Percentiles rank a stretch among this genome's conserved stretches.
phyloP scores from a whole-genome alignment of 2,113 vertebrate species.

The Prochilodus magdalenae region DNA sequence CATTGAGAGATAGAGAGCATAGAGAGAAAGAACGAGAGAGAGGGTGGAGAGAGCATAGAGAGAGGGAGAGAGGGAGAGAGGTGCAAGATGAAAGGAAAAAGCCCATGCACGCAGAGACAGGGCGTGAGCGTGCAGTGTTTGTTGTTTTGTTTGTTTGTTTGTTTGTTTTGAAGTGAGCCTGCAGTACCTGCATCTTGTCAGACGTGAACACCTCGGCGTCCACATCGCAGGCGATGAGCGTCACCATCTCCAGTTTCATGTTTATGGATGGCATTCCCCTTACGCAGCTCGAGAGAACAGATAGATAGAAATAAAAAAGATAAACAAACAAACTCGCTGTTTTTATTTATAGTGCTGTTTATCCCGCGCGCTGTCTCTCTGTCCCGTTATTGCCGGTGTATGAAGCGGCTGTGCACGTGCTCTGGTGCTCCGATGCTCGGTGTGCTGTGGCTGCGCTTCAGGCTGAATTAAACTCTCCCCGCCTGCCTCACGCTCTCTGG shows the following conservation, averaged over 20 bases:
- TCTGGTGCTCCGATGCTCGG: too few species aligned
- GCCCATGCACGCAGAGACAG: slow-evolving; percentile 19
- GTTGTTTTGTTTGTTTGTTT: not conserved
- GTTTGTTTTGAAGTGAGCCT: not conserved
- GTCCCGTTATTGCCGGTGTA: not conserved
- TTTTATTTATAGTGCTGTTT: not conserved
- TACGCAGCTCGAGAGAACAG: slow-evolving; percentile 30
- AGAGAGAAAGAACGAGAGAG: not conserved
- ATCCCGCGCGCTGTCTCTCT: not conserved
- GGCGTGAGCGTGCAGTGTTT: slow-evolving; percentile 29
- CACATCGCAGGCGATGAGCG: slow-evolving; percentile 83
- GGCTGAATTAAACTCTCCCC: not conserved
- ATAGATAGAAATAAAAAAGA: slow-evolving; percentile 36
- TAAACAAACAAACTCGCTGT: not conserved
- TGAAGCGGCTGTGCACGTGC: slow-evolving; percentile 1
- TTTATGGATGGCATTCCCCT: slow-evolving; percentile 84
- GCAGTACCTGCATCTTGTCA: slow-evolving; percentile 80
- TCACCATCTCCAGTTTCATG: slow-evolving; percentile 85
- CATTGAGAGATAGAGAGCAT: too few species aligned
- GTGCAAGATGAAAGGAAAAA: slow-evolving; percentile 37
- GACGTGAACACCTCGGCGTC: slow-evolving; percentile 81
- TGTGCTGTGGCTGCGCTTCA: not conserved
- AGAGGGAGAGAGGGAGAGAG: too few species aligned
- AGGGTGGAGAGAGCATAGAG: not conserved
- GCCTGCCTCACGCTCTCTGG: not conserved